phyloP scores from a whole-genome alignment of 2,113 vertebrate genomes.

The Ciconia stormi region DNA sequence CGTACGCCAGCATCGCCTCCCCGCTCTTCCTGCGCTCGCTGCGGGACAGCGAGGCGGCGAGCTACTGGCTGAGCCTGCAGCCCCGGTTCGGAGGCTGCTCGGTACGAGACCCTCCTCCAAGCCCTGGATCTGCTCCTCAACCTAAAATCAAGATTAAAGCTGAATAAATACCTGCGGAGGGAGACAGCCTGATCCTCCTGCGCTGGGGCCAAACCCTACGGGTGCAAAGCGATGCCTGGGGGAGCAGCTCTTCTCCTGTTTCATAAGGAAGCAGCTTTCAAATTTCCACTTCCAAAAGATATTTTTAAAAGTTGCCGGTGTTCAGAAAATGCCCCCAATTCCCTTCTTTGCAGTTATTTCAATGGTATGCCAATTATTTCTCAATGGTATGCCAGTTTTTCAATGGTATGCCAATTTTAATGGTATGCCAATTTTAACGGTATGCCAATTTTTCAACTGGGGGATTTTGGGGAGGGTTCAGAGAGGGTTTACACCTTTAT shows the following conservation, averaged over 20 bases:
- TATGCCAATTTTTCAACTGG: accelerated
- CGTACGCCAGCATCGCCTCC: slow-evolving; percentile 79
- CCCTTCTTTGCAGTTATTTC: accelerated
- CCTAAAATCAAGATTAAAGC: neutral
- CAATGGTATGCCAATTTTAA: neutral
- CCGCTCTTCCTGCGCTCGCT: slow-evolving; percentile 82
- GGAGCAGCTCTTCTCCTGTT: neutral
- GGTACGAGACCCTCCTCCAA: slow-evolving; percentile 44
- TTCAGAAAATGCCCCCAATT: neutral
- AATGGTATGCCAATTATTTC: neutral
- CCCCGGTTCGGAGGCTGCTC: slow-evolving; percentile 66
- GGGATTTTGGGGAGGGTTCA: accelerated
- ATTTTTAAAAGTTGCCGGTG: neutral
- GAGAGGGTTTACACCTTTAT: neutral
- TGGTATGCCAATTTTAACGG: neutral
- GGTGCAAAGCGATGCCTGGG: accelerated
- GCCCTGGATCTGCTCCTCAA: neutral
- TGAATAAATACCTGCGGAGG: accelerated
- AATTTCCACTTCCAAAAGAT: neutral
- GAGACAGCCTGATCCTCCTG: accelerated
- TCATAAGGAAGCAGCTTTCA: neutral
- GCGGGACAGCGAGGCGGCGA: slow-evolving; percentile 63
- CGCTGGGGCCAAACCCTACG: accelerated
- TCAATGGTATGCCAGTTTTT: neutral
- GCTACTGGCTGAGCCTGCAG: slow-evolving; percentile 82